Percentiles rank a stretch among this genome's conserved stretches.
Evolutionary conservation across 2,113 vertebrate genomes (phyloP).

Genomic region (Cavia aperea): DNA sequence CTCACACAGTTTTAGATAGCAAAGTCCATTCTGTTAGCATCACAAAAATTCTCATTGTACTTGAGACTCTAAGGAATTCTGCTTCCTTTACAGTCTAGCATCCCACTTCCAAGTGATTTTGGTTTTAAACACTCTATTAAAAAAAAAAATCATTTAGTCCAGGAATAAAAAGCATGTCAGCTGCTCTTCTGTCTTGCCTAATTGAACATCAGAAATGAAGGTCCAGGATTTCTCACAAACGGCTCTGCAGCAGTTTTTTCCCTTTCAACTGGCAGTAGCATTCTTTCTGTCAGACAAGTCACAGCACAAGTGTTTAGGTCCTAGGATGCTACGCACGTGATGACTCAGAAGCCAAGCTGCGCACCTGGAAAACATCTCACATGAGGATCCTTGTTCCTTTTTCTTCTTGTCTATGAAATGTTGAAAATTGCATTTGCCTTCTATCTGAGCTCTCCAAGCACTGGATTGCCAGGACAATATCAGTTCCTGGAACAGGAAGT

Average conservation of each 20-base stretch:
- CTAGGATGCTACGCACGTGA: not conserved
- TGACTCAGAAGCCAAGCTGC: not conserved
- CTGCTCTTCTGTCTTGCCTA: not conserved
- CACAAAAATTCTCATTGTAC: not conserved
- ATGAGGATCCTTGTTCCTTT: not conserved
- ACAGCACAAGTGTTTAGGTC: not conserved
- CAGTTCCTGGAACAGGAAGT: not conserved
- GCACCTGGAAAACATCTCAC: not conserved
- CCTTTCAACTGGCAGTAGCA: not conserved
- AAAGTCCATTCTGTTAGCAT: not conserved
- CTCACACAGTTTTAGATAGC: not conserved
- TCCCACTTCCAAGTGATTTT: not conserved
- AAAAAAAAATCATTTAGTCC: not conserved
- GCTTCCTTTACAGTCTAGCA: not conserved
- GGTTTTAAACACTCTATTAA: conserved; percentile 13
- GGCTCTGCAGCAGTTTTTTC: not conserved
- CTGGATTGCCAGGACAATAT: not conserved
- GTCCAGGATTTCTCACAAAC: not conserved
- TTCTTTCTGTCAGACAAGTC: not conserved
- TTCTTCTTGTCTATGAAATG: not conserved
- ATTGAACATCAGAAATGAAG: not conserved
- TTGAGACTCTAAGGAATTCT: not conserved
- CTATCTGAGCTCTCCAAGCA: not conserved
- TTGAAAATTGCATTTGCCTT: not conserved
- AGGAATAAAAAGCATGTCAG: not conserved